Evolutionary conservation across 2,888 invertebrate species (phyloP), one percentile per base, ranked within the genome.

Genomic region (Nomada fabriciana): DNA sequence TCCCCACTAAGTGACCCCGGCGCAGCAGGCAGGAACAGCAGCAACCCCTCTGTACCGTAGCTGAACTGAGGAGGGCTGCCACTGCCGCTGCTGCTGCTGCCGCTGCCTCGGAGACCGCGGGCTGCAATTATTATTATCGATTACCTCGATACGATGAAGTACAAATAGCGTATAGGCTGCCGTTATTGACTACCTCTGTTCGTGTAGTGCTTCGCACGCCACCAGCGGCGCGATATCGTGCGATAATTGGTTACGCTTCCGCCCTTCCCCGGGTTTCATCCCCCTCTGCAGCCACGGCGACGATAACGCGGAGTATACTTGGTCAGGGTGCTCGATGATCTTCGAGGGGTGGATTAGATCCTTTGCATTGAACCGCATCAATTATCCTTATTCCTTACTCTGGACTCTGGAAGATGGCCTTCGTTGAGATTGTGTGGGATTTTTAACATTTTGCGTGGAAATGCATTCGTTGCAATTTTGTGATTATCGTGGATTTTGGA

Each of bases 41-140:
- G 67, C 84, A 82, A 82, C 79, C 84, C 83, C 83, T 76, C 43
- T 78, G 70, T 63, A 59, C 69, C 65, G 29, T 64, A 67, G 77
- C 76, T 61, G 77, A 74, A 83, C 86, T 70, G 79, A 82, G 71
- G 77, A 81, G 75, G 75, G 81, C 53, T 76, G 83, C 65, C 43
- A 57, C 71, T 64, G 74, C 57, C 36, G 68, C 43, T 55, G 60
- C 60, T 47, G 64, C 52, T 25, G 65, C 67, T 59, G 52, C 73
- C 53, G 83, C 80, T 81, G 64, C 81, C 88, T 85, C 82, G 74
- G 83, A 85, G 82, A 82, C 81, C 85, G 70, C 80, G 83, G 76
- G 80, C 80, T 86, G 88, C 87, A 89, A 90, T 91, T 91, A 91
- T 90, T 90, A 89, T 91, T 91, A 90, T 90, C 88, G 90, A 91